Evolutionary conservation across 2,797 vertebrate genomes (phyloP).

Genomic region (Schizopygopsis pylzovi): DNA sequence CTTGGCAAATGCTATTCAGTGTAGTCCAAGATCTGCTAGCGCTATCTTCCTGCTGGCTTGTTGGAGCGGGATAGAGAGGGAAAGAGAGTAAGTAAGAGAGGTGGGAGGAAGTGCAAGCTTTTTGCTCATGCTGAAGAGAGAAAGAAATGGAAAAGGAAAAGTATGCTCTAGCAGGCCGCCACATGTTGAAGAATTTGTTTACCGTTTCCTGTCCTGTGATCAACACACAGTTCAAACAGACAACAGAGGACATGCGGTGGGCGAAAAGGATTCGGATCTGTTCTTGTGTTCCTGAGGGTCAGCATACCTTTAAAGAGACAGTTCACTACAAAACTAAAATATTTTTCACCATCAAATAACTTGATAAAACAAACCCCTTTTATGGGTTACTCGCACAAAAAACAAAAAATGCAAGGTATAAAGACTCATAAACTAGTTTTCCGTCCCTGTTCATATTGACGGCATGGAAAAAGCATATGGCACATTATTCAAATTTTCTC

Average conservation of each 20-base stretch:
- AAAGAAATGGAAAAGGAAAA: conserved; percentile 58
- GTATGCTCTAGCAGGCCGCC: conserved; percentile 69
- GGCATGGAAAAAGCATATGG: conserved; percentile 1
- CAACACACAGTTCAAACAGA: conserved; percentile 66
- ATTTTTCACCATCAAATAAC: background rate
- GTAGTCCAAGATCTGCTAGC: conserved; percentile 69
- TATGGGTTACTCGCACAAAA: no score
- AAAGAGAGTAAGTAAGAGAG: conserved; percentile 27
- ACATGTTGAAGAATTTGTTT: conserved; percentile 75
- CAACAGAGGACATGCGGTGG: conserved; percentile 30
- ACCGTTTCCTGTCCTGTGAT: conserved; percentile 70
- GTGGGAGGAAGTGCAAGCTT: conserved; percentile 23
- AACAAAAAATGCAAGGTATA: background rate
- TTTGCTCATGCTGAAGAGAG: conserved; percentile 6
- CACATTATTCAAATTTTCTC: background rate
- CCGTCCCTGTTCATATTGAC: background rate
- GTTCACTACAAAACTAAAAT: background rate
- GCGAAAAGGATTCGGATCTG: conserved; percentile 14
- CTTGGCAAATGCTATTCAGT: conserved; percentile 72
- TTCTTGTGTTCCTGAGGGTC: background rate
- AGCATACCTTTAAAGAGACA: background rate
- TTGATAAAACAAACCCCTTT: background rate
- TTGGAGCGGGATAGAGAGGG: conserved; percentile 49
- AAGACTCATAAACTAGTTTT: background rate
- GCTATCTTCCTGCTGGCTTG: conserved; percentile 57